Evolutionary conservation across 2,113 vertebrate species (phyloP).

Genomic region (Xiphophorus maculatus): DNA sequence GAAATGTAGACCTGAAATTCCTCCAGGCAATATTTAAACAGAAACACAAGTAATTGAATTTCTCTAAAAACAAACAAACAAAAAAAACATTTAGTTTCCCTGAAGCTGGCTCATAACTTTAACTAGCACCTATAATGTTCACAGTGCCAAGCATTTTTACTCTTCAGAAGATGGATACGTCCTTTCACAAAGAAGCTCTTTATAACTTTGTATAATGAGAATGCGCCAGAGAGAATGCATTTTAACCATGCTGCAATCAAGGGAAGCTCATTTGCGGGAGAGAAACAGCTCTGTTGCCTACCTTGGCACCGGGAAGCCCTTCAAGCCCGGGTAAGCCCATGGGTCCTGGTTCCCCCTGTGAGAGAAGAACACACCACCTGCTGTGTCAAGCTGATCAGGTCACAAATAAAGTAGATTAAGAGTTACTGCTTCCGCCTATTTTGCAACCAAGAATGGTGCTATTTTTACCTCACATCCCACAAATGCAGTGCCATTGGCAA

Average conservation of each 20-base stretch:
- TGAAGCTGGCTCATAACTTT: slow-evolving; percentile 9
- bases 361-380: slow-evolving; percentile 58
- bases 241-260: slow-evolving; percentile 9
- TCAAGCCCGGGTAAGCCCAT: slow-evolving; percentile 97
- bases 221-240: neutral
- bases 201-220: slow-evolving; percentile 10
- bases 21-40: slow-evolving; percentile 5
- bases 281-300: slow-evolving; percentile 65
- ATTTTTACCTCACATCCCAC: slow-evolving; percentile 13
- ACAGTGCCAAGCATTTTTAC: neutral
- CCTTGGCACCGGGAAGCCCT: slow-evolving; percentile 94
- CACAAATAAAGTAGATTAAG: slow-evolving; percentile 6
- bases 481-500: slow-evolving; percentile 2
- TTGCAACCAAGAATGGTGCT: neutral
- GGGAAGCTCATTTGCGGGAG: slow-evolving; percentile 12
- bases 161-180: slow-evolving; percentile 1
- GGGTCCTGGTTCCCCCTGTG: slow-evolving; percentile 90
- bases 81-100: slow-evolving; percentile 4
- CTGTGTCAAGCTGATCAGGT: slow-evolving; percentile 32
- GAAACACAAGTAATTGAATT: slow-evolving; percentile 7
- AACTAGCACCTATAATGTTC: slow-evolving; percentile 9
- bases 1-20: slow-evolving; percentile 14
- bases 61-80: neutral
- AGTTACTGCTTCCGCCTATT: neutral
- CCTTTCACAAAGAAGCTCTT: neutral